Conservation (phyloP, 2,113 vertebrate genomes). For the Petrocephalus zakoni region DNA sequence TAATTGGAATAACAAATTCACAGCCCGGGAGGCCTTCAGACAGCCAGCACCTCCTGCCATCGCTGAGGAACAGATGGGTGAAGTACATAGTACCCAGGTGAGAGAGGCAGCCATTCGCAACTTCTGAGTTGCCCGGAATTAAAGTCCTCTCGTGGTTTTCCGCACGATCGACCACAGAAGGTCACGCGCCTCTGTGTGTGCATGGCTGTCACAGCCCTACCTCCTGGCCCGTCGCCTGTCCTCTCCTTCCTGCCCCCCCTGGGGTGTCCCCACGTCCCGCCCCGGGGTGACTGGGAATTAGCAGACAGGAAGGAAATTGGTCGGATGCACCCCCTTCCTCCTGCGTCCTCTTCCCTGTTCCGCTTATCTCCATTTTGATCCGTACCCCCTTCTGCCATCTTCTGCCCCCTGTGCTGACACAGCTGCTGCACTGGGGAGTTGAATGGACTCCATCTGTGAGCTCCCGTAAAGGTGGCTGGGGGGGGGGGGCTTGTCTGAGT, state of each 20-base stretch:
- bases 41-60: not conserved
- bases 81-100: not conserved
- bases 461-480: not conserved
- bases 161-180: not conserved
- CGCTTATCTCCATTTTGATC: conserved; percentile 33
- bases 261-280: not conserved
- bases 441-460: conserved; percentile 37
- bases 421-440: conserved; percentile 37
- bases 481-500: not conserved
- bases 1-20: not conserved
- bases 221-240: not conserved
- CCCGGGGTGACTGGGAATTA: not conserved
- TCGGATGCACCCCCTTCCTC: conserved; percentile 25
- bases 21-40: not conserved
- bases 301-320: not conserved
- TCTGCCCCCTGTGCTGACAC: conserved; percentile 46
- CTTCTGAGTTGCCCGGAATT: not conserved
- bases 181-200: not conserved
- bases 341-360: conserved; percentile 15
- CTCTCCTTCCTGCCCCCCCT: not conserved
- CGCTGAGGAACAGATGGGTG: not conserved
- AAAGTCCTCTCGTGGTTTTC: not conserved
- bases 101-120: not conserved
- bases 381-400: conserved; percentile 21
- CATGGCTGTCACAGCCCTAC: not conserved